Evolutionary conservation across 1,140 invertebrate species (phyloP), one percentile per base, ranked within the genome.

Genomic region (Tribolium madens): DNA sequence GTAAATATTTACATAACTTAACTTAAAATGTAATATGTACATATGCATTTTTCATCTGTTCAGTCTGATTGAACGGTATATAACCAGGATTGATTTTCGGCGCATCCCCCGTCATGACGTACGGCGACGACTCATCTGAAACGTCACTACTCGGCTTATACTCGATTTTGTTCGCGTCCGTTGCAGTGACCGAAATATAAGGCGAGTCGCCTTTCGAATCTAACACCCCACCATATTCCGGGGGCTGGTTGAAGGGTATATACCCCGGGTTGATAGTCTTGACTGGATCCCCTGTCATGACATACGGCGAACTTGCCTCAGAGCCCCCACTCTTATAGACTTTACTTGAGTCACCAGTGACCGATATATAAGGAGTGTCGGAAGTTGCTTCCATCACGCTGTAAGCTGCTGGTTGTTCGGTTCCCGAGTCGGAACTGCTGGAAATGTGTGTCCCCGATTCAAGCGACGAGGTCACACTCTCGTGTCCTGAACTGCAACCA

Each of bases 401-500:
- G 46, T 79, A 76, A 18, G 48, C 75, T 1, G 17, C 73, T 1
- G 74, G 50, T 26, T 84, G 82, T 52, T 84, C 83, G 9, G 84
- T 84, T 2, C 84, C 84, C 0, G 84, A 84, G 81, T 84, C 84
- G 1, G 80, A 79, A 57, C 50, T 64, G n/a, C 64, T 86, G 1
- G 88, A 88, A 1, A 89, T 85, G 12, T 89, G 88, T 10, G 87
- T 88, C 12, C 88, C 87, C 0, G 88, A 87, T 5, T 89, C 89
- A 0, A 89, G 75, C 0, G 89, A 90, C 2, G 89, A 90, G 1
- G 89, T 89, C 0, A 89, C 87, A 15, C 89, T 90, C 68, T 89
- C 89, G 68, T 90, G 88, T 2, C 87, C 89, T 42, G 87, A 89
- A 14, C 88, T 89, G 71, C 89, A 90, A 12, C 88, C 89, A 76